A percentile compares a stretch with the other conserved stretches of the same genome.
These are phyloP conservation scores for Saimiri boliviensis DNA, from an alignment of 2,113 vertebrate species.

Conservation along the genomic window DNA sequence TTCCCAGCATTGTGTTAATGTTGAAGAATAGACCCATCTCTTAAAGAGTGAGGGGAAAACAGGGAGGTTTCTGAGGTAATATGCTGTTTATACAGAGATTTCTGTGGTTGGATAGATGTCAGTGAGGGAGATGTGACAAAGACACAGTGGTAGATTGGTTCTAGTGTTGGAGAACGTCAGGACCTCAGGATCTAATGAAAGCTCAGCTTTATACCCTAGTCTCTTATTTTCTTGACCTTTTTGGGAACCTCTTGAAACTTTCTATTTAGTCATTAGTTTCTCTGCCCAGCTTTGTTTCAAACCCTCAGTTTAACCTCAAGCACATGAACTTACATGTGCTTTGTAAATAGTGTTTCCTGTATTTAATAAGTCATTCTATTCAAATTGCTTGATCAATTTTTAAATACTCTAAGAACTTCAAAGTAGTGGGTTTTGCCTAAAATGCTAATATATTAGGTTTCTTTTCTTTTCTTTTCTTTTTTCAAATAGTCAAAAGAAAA, in stretches of 20 bases:
- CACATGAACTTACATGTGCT: not conserved
- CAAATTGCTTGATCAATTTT: not conserved
- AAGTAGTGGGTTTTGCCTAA: not conserved
- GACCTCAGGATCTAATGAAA: not conserved
- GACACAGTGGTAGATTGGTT: not conserved
- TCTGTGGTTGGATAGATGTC: not conserved
- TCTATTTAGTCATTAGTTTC: not conserved
- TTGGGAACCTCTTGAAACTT: not conserved
- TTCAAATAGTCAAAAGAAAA: not conserved
- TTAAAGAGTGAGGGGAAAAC: not conserved
- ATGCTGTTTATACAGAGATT: not conserved
- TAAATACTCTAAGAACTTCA: not conserved
- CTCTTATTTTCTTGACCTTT: not conserved
- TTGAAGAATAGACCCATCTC: not conserved
- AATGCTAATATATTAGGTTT: not conserved
- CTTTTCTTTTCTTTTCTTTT: not conserved
- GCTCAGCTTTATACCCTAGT: not conserved
- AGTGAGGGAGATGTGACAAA: not conserved
- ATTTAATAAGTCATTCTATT: not conserved
- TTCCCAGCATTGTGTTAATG: not conserved
- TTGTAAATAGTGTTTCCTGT: not conserved
- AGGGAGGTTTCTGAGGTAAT: not conserved
- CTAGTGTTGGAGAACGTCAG: not conserved
- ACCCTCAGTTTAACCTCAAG: not conserved
- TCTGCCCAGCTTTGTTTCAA: not conserved